phyloP scores from a whole-genome alignment of 2,888 invertebrate species.

The Spisula solida region DNA sequence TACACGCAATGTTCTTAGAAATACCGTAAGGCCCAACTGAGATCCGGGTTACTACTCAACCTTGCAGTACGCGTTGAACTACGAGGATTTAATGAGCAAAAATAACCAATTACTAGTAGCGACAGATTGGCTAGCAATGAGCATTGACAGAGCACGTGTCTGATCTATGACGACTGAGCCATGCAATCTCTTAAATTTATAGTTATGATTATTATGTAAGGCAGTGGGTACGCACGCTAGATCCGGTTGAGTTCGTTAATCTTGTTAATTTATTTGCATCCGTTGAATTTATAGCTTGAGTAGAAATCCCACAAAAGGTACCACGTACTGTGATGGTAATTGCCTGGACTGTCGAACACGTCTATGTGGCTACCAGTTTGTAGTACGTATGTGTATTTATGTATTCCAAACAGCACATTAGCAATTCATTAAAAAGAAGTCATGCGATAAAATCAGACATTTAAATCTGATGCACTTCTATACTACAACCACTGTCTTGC shows the following conservation, averaged over 20 bases:
- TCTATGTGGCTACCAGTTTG: neutral
- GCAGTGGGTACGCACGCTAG: neutral
- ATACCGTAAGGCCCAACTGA: too few relatives aligned
- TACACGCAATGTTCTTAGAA: too few relatives aligned
- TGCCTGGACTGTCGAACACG: neutral
- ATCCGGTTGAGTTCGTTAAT: neutral
- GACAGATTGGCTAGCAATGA: neutral
- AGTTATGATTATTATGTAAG: neutral
- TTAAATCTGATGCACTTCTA: neutral
- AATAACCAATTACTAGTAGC: neutral
- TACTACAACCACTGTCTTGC: neutral
- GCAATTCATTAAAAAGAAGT: neutral
- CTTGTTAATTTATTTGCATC: slow-evolving; percentile 20
- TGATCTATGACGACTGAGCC: neutral
- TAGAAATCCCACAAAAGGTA: neutral
- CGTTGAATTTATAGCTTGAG: neutral
- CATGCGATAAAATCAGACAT: neutral
- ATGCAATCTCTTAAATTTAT: neutral
- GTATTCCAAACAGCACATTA: neutral
- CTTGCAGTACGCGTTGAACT: too few relatives aligned
- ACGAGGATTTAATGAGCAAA: too few relatives aligned
- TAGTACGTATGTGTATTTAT: neutral
- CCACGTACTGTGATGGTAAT: neutral
- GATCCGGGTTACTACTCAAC: too few relatives aligned
- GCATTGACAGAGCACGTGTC: neutral